Base-by-base conservation (phyloP, 2,113 vertebrate species). In the Epinephelus moara region DNA sequence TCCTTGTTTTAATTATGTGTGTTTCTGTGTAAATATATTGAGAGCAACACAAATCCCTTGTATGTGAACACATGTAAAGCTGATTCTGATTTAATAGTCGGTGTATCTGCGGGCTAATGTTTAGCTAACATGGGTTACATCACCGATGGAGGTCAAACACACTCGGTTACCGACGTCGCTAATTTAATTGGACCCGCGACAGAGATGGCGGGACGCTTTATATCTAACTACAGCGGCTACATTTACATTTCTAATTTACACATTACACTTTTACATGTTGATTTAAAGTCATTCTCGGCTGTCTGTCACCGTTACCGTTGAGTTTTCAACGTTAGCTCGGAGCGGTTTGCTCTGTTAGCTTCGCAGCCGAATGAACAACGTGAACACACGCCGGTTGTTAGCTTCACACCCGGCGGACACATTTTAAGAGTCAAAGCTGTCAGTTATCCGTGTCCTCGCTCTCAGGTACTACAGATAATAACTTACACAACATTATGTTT, bases 311-410 rank as follows among this genome's bases (percentile, higher is more conserved):
- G 2, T 25, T 4, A 6, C 11, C 2, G 21, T 0, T 2, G 6
- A 5, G 14, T 25, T 25, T 71, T 56, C 5, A 40, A 5, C 11
- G 0, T 3, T 6, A 2, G 69, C 4, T 21, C 37, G 5, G 14
- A 23, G 1, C 2, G 52, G 42, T 52, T 67, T 42, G 57, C 40
- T 19, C 7, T 23, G 27, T 61, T 72, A 82, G 85, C 84, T 33
- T 11, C 59, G 56, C 78, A 10, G 60, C 59, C 79, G 64, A 62
- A 42, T 61, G 85, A 70, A 80, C 78, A 84, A 40, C 88, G 82
- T 78, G 90, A 86, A 81, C 68, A 56, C 87, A 81, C 80, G 88
- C 88, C 81, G 81, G 83, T 15, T 56, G 4, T 10, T 30, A 27
- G 37, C 17, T 23, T 55, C 37, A 21, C 66, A 18, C 1, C 4